These are phyloP conservation scores for Minunthozetes semirufus DNA, from an alignment of 2,888 invertebrate genomes.

Conservation along the genomic window DNA sequence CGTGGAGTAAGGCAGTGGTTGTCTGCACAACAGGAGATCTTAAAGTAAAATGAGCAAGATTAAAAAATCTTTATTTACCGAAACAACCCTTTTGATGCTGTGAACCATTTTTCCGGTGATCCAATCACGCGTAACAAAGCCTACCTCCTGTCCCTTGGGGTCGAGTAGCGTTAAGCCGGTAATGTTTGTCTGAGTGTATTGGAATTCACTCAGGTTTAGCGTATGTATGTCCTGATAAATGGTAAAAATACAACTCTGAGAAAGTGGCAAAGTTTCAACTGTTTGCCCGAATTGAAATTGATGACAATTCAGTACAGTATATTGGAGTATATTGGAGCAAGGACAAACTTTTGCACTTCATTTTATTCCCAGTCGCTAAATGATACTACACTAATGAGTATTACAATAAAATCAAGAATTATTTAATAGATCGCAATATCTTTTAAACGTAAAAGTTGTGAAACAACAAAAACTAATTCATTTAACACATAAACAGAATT, in stretches of 20 bases:
- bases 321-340: too few species aligned
- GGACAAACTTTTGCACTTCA: too few species aligned
- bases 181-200: slow-evolving; percentile 38
- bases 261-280: too few species aligned
- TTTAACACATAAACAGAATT: too few species aligned
- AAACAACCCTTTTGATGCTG: background rate
- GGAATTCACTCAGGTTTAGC: slow-evolving; percentile 38
- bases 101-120: background rate
- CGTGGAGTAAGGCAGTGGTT: slow-evolving; percentile 50
- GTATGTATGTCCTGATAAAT: slow-evolving; percentile 39
- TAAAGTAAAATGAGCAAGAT: background rate
- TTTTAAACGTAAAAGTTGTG: too few species aligned
- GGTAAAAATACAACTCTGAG: background rate
- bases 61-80: background rate
- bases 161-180: slow-evolving; percentile 40
- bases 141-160: slow-evolving; percentile 35
- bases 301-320: too few species aligned
- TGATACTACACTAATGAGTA: too few species aligned
- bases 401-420: too few species aligned
- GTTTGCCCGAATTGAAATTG: too few species aligned
- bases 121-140: slow-evolving; percentile 14
- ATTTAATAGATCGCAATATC: too few species aligned
- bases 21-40: slow-evolving; percentile 45
- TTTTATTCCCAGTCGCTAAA: too few species aligned
- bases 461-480: too few species aligned